Conservation (phyloP, 2,888 invertebrate species). For the Formica aserva region DNA sequence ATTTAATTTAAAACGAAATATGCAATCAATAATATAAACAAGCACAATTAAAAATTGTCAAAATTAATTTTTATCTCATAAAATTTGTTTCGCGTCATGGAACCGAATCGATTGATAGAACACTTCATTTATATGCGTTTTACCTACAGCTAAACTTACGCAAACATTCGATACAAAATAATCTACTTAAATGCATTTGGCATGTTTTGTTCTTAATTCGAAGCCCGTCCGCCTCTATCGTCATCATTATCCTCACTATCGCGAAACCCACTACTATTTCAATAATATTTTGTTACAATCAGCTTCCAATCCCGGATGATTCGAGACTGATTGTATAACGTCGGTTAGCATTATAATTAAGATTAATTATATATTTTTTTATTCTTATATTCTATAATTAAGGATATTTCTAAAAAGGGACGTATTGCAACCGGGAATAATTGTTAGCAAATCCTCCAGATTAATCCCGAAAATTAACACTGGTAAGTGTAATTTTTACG, state of each 20-base stretch:
- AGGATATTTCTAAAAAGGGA: constrained; percentile 26
- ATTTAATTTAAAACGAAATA: constrained; percentile 22
- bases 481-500: constrained; percentile 25
- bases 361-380: constrained; percentile 21
- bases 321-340: constrained; percentile 7
- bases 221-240: constrained; percentile 52
- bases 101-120: constrained; percentile 32
- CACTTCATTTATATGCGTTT: constrained; percentile 63
- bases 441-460: constrained; percentile 1
- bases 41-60: neutral
- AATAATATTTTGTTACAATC: constrained; percentile 7
- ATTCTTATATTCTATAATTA: constrained; percentile 20
- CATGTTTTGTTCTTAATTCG: constrained; percentile 76
- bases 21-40: constrained; percentile 18
- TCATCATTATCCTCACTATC: neutral
- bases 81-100: constrained; percentile 13
- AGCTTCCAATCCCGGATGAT: neutral
- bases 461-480: constrained; percentile 33
- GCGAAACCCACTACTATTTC: neutral
- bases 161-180: constrained; percentile 77
- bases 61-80: constrained; percentile 1
- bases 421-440: constrained; percentile 25
- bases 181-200: constrained; percentile 82
- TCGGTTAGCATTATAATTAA: constrained; percentile 14
- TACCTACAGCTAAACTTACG: constrained; percentile 42